phyloP scores from a whole-genome alignment of 2,888 invertebrate species.

The Cremastobaeus sp. region DNA sequence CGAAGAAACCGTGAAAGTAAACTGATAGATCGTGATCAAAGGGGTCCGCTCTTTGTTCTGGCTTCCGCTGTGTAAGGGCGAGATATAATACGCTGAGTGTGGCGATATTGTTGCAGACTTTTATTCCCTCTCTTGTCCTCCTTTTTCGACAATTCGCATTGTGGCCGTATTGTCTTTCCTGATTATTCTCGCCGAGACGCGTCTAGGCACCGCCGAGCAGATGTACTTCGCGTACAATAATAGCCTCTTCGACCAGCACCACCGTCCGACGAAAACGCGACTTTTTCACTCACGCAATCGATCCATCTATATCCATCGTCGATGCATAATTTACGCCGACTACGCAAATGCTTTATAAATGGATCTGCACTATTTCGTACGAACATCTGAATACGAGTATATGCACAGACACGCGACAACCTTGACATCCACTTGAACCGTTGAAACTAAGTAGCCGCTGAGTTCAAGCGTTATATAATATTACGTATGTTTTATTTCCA shows the following conservation, averaged over 20 bases:
- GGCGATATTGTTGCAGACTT: constrained; percentile 54
- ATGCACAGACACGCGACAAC: constrained; percentile 42
- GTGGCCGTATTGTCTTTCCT: constrained; percentile 48
- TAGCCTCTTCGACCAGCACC: constrained; percentile 33
- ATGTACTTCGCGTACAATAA: constrained; percentile 46
- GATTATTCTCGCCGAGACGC: constrained; percentile 32
- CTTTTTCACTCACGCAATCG: constrained; percentile 57
- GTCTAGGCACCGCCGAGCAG: constrained; percentile 18
- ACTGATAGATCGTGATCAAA: constrained; percentile 17
- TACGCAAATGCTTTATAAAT: constrained; percentile 65
- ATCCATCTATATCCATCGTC: constrained; percentile 55
- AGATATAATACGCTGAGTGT: constrained; percentile 25
- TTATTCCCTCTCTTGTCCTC: constrained; percentile 57
- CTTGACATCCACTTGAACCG: constrained; percentile 54
- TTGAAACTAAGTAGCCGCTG: constrained; percentile 30
- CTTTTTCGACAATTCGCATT: constrained; percentile 42
- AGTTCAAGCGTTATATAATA: constrained; percentile 17
- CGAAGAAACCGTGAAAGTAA: neutral
- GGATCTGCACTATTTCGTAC: constrained; percentile 59
- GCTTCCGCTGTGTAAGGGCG: constrained; percentile 30
- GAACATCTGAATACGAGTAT: constrained; percentile 20
- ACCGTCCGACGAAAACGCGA: constrained; percentile 56
- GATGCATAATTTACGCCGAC: constrained; percentile 64
- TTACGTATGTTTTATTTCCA: constrained; percentile 19
- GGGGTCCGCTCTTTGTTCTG: constrained; percentile 20